phyloP scores from a whole-genome alignment of 2,113 vertebrate genomes.

The Corythaeola cristata region DNA sequence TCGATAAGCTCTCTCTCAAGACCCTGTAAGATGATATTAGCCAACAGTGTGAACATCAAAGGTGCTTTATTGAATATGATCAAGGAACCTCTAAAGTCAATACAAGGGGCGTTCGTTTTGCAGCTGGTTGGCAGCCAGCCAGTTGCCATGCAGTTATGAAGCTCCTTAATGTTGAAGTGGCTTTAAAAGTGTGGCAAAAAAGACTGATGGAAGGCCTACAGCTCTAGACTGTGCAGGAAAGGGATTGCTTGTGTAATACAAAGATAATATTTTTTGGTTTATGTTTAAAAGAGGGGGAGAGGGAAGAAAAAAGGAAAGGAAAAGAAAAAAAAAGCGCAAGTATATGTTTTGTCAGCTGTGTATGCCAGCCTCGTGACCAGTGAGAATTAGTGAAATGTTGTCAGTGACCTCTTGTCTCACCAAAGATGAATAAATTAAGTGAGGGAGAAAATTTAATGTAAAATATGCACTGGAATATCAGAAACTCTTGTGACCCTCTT shows the following conservation, averaged over 20 bases:
- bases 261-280: conserved; percentile 5
- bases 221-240: neutral
- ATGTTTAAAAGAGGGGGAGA: neutral
- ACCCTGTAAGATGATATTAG: conserved; percentile 8
- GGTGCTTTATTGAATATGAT: conserved; percentile 45
- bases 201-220: conserved; percentile 10
- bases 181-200: conserved; percentile 30
- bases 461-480: neutral
- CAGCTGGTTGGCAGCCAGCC: conserved; percentile 54
- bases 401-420: neutral
- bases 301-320: neutral
- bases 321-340: neutral
- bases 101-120: conserved; percentile 1
- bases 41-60: conserved; percentile 43
- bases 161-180: conserved; percentile 7
- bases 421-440: neutral
- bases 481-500: neutral
- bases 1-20: conserved; percentile 5
- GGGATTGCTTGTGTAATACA: neutral
- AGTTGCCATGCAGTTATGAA: neutral
- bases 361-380: neutral
- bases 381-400: neutral
- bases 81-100: conserved; percentile 44
- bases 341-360: conserved; percentile 19
- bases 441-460: neutral